A percentile compares a stretch with the other conserved stretches of the same genome.
Conservation (phyloP, 2,113 vertebrate species). For the Kryptolebias marmoratus region DNA sequence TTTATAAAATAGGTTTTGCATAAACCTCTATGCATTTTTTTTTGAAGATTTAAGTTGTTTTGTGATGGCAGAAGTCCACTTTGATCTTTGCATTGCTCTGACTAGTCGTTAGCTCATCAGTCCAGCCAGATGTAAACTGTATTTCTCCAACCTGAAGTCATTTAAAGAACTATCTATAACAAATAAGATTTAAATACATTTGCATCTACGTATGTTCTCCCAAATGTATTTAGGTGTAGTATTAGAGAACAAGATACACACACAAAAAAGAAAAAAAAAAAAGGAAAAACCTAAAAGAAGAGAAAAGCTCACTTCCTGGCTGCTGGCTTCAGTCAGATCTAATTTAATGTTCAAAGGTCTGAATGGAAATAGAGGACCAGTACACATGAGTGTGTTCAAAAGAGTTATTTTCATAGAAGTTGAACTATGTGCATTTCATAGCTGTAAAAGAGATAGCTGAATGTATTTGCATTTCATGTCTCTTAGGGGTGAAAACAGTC, state of each 20-base stretch:
- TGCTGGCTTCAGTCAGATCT: conserved; percentile 54
- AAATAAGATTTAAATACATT: too few species aligned
- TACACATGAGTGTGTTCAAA: background rate
- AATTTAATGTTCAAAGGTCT: conserved; percentile 59
- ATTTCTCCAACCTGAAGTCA: too few species aligned
- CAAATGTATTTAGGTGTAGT: too few species aligned
- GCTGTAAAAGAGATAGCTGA: conserved; percentile 12
- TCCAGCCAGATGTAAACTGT: too few species aligned
- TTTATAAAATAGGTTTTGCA: too few species aligned
- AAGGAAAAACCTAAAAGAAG: background rate
- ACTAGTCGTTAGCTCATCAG: too few species aligned
- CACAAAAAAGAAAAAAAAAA: background rate
- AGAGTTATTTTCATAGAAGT: conserved; percentile 11
- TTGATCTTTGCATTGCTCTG: too few species aligned
- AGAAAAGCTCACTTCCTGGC: conserved; percentile 14
- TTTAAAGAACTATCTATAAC: too few species aligned
- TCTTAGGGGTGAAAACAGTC: conserved; percentile 1
- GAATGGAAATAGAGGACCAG: conserved; percentile 15
- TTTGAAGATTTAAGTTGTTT: too few species aligned
- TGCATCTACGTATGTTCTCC: too few species aligned
- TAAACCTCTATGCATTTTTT: too few species aligned
- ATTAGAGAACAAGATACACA: background rate
- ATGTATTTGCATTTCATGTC: conserved; percentile 39
- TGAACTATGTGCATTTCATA: conserved; percentile 34
- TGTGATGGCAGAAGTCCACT: too few species aligned